Base-by-base conservation (phyloP, 2,113 vertebrate species). In the Eudyptes chrysolophus region DNA sequence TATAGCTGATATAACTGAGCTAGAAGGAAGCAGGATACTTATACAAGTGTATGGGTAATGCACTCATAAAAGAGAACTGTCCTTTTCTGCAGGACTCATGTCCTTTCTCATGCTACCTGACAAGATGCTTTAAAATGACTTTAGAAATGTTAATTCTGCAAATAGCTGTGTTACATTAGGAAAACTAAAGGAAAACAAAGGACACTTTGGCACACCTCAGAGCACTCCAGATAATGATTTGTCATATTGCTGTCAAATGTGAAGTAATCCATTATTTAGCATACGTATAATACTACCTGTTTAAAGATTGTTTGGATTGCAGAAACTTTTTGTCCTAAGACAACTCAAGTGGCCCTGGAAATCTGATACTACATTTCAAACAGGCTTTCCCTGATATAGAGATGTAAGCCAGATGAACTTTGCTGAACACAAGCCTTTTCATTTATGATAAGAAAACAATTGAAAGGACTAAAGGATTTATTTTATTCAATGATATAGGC, bases 261-360 rank as follows among this genome's bases (percentile, higher is more conserved):
- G 68, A 95, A 97, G 42, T 93, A 95, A 97, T 94, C 36, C 38
- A n/a, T 30, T 74, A 82, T 92, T 90, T 89, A 84, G 17, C 61
- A 58, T 90, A 80, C 77, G 13, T 64, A 52, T 51, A 81, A 90
- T 32, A 32, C 62, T 48, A 19, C 27, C 10, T 96, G 83, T 88
- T 66, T 51, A 75, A 87, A 95, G 29, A 30, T 40, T 84, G 34
- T 84, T 66, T 94, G 64, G 19, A 64, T 66, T 96, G 74, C 38
- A 87, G 62, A 78, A 69, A 75, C 17, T 61, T 88, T 91, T 49
- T 95, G 17, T 95, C 44, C 42, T 58, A 66, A 96, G 83, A 87
- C 83, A 76, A 72, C 32, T 36, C 20, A 71, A 25, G 65, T 74
- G 72, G 27, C 17, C 40, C 58, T 3, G 6, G 74, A 92, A 90